Base-by-base conservation (phyloP, 2,888 invertebrate species). In the Leptura quadrifasciata region DNA sequence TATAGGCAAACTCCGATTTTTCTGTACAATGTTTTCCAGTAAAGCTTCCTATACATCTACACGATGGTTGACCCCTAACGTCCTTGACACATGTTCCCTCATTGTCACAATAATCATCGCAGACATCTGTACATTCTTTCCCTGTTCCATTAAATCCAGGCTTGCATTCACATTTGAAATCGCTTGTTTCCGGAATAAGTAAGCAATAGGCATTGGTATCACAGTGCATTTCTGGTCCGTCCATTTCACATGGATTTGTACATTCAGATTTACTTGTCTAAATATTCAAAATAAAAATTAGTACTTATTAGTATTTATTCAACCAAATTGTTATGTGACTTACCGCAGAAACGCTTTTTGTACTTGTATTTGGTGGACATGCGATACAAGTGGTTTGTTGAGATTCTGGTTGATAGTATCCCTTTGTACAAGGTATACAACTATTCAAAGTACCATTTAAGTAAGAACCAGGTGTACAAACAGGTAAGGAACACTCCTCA, bases 1-100 rank as follows among this genome's bases (percentile, higher is more conserved):
- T 97, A 89, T 97, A 97, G 15, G 97, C 97, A 88, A 97, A 97
- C 87, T 97, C 96, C n/a, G 96, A 96, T 88, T 97, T 97, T 84
- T 96, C 96, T 2, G 94, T 92, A 86, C 97, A 97, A 81, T 95
- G 95, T 79, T 94, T 94, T 35, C 97, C 97, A 0, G 96, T 97
- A 89, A 97, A 98, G 79, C 97, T 97, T 1, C 97, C 97, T 12
- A 95, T 94, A 87, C 98, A 98, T 81, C 96, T 92, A 86, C 98
- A 98, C 0, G 95, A 94, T 0, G 97, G 96, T 79, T 95, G 94
- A 0, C 96, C 96, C 80, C 95, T 91, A 0, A 93, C 91, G 86
- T 96, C 96, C 88, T 96, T 97, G 5, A 96, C 92, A 87, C 97
- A 98, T 55, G 93, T 92, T 4, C 97, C 97, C 76, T 97, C 96